phyloP scores from a whole-genome alignment of 2,797 vertebrate species.

The Yasuhikotakia modesta region DNA sequence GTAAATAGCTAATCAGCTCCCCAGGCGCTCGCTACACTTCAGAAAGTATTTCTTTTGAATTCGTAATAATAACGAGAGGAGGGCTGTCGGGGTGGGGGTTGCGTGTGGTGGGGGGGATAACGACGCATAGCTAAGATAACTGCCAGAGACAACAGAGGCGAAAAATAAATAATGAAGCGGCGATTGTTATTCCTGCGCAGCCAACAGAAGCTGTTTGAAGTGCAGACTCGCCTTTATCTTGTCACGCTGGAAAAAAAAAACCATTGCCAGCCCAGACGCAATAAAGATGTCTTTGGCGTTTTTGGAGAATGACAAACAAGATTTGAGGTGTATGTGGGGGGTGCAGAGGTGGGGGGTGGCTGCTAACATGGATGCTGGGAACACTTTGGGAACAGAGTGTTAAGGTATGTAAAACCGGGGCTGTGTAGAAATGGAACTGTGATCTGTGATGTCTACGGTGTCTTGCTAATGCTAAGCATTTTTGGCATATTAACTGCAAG shows the following conservation, averaged over 20 bases:
- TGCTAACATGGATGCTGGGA: conserved; percentile 32
- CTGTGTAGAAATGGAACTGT: neutral
- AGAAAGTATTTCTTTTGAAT: conserved; percentile 70
- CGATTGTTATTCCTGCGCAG: conserved; percentile 59
- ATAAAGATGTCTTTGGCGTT: conserved; percentile 61
- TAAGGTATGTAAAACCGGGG: conserved; percentile 10
- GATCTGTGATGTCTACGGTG: neutral
- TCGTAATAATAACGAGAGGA: conserved; percentile 67
- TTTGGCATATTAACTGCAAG: neutral
- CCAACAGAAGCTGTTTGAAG: conserved; percentile 60
- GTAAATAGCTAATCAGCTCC: conserved; percentile 78
- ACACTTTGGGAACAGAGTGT: neutral
- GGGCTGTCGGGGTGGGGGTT: conserved; percentile 47
- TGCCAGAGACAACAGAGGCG: conserved; percentile 61
- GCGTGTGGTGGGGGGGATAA: conserved; percentile 23
- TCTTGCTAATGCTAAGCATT: conserved; percentile 9
- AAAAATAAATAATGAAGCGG: conserved; percentile 64
- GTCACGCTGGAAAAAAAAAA: conserved; percentile 60
- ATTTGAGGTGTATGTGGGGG: conserved; percentile 13
- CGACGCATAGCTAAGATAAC: conserved; percentile 53
- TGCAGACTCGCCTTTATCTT: conserved; percentile 59
- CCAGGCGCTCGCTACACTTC: conserved; percentile 65
- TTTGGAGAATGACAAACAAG: conserved; percentile 58
- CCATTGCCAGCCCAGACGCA: conserved; percentile 60
- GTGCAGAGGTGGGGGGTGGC: conserved; percentile 19